Evolutionary conservation across 2,797 vertebrate species (phyloP), one percentile per base, ranked within the genome.

Genomic region (Tauraco hartlaubi): DNA sequence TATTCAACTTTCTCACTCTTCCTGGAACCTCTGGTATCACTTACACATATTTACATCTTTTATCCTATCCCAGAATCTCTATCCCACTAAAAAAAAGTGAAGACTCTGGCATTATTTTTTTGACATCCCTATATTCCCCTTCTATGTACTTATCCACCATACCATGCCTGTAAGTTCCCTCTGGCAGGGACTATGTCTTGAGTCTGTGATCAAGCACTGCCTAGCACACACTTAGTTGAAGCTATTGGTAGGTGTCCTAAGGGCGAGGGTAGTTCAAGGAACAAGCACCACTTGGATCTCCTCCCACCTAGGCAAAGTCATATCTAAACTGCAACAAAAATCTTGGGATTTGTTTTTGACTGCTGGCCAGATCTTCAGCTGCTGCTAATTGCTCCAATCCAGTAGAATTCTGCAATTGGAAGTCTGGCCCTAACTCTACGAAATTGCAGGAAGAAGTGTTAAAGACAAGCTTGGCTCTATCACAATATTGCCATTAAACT

Each of bases 401-500:
- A 79, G 51, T 14, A 77, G 69, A 88, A 87, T 73, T 71, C 63
- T 88, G 43, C 43, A 66, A 14, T 8, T 81, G 52, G 21, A 85
- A 81, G 11, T 35, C 74, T 89, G 54, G 33, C 51, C 21, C 39
- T 72, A 83, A 48, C n/a, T 67, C 49, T n/a, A n/a, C 8, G 17
- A 87, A 90, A 94, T 10, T 80, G 28, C 46, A 88, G 46, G 55
- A 89, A 92, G 37, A 52, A 73, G 22, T 51, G 51, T 91, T 75
- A 59, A 92, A 88, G 92, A 91, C 46, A 85, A 33, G 73, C 33
- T 74, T 96, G 94, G 92, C 66, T 94, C 43, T 82, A 75, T 79
- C 83, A 78, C 82, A 91, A 31, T 5, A 6, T n/a, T 83, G 80
- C 59, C 69, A 88, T 84, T 90, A 88, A 92, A 73, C 31, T 88